Evolutionary conservation across 2,888 invertebrate genomes (phyloP), one percentile per base, ranked within the genome.

Genomic region (Caenorhabditis wallacei): DNA sequence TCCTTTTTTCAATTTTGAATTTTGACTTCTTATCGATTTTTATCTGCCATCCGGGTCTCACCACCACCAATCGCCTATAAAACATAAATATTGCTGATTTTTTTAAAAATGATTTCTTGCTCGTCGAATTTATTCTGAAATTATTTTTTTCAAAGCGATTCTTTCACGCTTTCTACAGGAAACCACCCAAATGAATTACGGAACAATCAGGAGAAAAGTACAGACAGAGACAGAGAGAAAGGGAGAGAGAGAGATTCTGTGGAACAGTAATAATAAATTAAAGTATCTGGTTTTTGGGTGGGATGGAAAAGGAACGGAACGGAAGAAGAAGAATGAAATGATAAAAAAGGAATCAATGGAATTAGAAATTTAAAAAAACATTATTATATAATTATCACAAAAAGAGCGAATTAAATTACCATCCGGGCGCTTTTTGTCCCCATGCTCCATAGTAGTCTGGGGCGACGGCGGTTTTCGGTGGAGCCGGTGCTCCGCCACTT

Each of bases 401-500:
- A 18, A 48, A 24, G 22, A 64, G 2, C 16, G 26, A 22, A n/a
- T 26, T 8, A 37, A 51, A 53, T 46, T 48, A 78, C 80, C 80
- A 80, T 22, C 64, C 53, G 2, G 57, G 59, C 40, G 64, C 57
- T 43, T 72, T 72, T 20, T 71, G 80, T 26, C 80, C 57, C 80
- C 80, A 80, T 7, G 53, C 20, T 20, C 66, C 72, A 40, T 80
- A 80, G 18, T 80, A 71, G 24, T 74, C 68, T 1, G 46, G 20
- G 2, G 72, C 76, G 20, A 51, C 26, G 16, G 75, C 46, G 1
- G 72, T 40, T 40, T 82, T 82, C 13, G 82, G 82, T 35, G 82
- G 76, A 13, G 80, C 82, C 24, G 76, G 76, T 13, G 18, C 46
- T 13, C 76, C 82, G 10, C 82, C 70, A 30, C 78, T 75, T 51